Evolutionary conservation across 2,888 invertebrate species (phyloP), one percentile per base, ranked within the genome.

Genomic region (Plemyria rubiginata): DNA sequence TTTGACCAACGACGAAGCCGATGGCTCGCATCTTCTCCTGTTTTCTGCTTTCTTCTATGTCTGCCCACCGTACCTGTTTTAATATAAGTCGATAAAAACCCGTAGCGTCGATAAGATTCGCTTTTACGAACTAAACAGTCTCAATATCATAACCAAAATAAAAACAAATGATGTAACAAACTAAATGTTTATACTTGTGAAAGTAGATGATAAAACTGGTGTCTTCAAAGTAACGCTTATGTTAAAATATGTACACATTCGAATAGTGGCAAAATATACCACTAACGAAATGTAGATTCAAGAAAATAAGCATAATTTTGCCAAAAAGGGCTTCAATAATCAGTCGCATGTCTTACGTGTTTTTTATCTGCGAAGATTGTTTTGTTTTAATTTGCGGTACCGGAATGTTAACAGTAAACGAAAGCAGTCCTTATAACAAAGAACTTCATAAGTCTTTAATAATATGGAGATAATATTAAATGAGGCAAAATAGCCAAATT

Each of bases 1-100:
- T 99, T 81, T 98, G 98, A 0, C 99, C 99, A 64, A 99, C 98
- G 55, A 99, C 98, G 92, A 99, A 99, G 22, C 99, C 99, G 68
- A 99, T 96, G 29, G 98, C 98, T 55, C 98, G 95, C 95, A 98
- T 96, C 92, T 98, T 97, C 84, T 97, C 96, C 91, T 98, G 98
- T 78, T 97, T 93, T 78, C 97, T 96, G 81, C 96, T 94, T 88
- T 99, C 99, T 93, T 99, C 99, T 81, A 99, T 94, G 90, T 99
- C 99, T 54, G 99, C 99, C 99, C 99, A 99, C 78, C 99, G 96
- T 76, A 99, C 99, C 99, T 99, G 90, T 90, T 87, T 87, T 80
- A 90, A 88, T 81, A 88, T 77, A 84, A 87, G 66, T 82, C 80
- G 84, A 88, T 90, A 77, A 88, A 87, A 84, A 82, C 75, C 56